Conservation (phyloP, 2,113 vertebrate genomes). For the Sprattus sprattus region DNA sequence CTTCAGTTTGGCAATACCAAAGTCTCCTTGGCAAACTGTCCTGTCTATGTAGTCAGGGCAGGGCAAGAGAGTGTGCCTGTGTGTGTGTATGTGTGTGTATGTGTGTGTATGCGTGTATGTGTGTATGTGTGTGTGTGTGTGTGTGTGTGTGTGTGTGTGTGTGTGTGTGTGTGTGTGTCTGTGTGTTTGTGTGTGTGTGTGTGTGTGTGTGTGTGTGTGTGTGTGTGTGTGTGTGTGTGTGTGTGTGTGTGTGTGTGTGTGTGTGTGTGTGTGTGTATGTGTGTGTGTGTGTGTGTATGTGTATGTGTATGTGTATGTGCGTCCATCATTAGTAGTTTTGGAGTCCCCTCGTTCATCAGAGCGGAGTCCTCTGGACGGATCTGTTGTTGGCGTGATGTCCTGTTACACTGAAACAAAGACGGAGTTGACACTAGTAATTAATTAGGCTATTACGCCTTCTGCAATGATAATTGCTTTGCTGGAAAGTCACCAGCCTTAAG, state of each 20-base stretch:
- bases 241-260: too few species aligned
- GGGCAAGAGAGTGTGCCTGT: not conserved
- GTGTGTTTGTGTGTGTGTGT: not conserved
- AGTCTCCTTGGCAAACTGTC: not conserved
- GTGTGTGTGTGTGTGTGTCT: too few species aligned
- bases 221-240: conserved; percentile 6
- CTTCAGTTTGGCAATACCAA: not conserved
- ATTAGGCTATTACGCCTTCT: conserved; percentile 99
- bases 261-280: too few species aligned
- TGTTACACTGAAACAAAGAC: conserved; percentile 92
- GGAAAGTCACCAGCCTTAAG: conserved; percentile 95
- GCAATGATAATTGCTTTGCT: conserved; percentile 99
- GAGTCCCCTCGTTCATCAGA: conserved; percentile 63
- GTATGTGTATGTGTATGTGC: not conserved
- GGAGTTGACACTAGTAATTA: conserved; percentile 98
- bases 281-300: not conserved
- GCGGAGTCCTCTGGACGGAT: conserved; percentile 71
- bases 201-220: conserved; percentile 7
- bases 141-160: not conserved
- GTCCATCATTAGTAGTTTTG: conserved; percentile 35
- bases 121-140: not conserved
- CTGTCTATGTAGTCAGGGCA: not conserved
- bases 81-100: not conserved
- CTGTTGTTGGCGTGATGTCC: conserved; percentile 83
- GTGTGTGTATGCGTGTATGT: not conserved